Base-by-base conservation (phyloP, 2,113 vertebrate genomes). In the Emydocephalus ijimae region DNA sequence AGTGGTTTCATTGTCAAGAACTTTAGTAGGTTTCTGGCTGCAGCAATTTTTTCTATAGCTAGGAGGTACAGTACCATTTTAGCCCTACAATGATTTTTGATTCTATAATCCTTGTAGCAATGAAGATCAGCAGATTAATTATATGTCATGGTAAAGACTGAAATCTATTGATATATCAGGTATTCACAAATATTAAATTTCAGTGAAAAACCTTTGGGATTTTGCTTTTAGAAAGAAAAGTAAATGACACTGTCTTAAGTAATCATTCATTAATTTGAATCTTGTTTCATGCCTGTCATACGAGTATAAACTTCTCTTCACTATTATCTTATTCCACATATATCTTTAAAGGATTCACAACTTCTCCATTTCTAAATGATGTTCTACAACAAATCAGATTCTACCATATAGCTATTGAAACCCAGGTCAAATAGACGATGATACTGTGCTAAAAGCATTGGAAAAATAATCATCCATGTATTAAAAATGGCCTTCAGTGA, bases 261-360 rank as follows among this genome's bases (percentile, higher is more conserved):
- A 94, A 93, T 69, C 10, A 93, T 93, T 93, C 6, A 92, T 93
- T 96, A 94, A 90, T 96, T 95, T 93, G 21, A 95, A 95, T 91
- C 20, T 90, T 90, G 85, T 89, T 92, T 74, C 59, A 87, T 59
- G 8, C 69, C 74, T 92, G 85, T 92, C 89, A 54, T 64, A 18
- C 1, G 88, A 24, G 1, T 3, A 86, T 50, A 94, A 91, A 11
- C 85, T 5, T 34, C 24, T 2, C 23, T 21, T 23, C 18, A 12
- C 8, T 8, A 12, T 10, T 55, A 88, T 21, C 56, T 91, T 87
- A 59, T 26, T 88, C 92, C 48, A 21, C 26, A 48, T 18, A 43
- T 15, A 21, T 91, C 74, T 90, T 88, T 64, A 3, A 23, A 8
- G n/a, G 54, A 89, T 26, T 23, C 39, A 4, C 59, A 89, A 48